A percentile compares a stretch with the other conserved stretches of the same genome.
Evolutionary conservation across 2,113 vertebrate species (phyloP).

Genomic region (Cryptotis parvus): DNA sequence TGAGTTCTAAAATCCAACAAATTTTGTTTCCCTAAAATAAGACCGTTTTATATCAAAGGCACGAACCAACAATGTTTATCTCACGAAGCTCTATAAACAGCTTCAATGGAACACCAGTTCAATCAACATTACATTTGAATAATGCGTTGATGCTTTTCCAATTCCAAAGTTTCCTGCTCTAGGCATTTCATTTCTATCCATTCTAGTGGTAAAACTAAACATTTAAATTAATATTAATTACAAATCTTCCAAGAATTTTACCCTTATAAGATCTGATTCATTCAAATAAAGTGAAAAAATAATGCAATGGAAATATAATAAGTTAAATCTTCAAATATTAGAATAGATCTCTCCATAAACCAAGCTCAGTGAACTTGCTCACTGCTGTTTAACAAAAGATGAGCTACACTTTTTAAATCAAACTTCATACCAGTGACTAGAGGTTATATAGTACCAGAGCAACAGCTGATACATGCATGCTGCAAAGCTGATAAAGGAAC

Average conservation of each 20-base stretch:
- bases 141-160: conserved; percentile 33
- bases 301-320: conserved; percentile 42
- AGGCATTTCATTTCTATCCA: too few relatives aligned
- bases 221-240: conserved; percentile 12
- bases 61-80: conserved; percentile 9
- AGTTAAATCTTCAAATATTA: conserved; percentile 55
- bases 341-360: conserved; percentile 36
- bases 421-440: conserved; percentile 49
- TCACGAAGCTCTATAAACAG: not conserved
- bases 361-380: conserved; percentile 41
- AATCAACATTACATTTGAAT: conserved; percentile 12
- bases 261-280: conserved; percentile 57
- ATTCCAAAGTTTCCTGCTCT: conserved; percentile 42
- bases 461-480: conserved; percentile 32
- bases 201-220: too few relatives aligned
- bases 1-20: conserved; percentile 59
- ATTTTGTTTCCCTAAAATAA: conserved; percentile 44
- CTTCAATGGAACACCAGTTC: conserved; percentile 40
- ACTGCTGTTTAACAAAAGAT: conserved; percentile 20
- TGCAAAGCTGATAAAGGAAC: conserved; percentile 43
- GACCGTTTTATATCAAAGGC: conserved; percentile 45
- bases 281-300: conserved; percentile 37
- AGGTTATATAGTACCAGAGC: not conserved
- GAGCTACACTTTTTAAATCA: conserved; percentile 52
- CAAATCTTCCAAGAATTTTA: conserved; percentile 36